Conservation (phyloP, 2,888 invertebrate species). For the Helleia helle region DNA sequence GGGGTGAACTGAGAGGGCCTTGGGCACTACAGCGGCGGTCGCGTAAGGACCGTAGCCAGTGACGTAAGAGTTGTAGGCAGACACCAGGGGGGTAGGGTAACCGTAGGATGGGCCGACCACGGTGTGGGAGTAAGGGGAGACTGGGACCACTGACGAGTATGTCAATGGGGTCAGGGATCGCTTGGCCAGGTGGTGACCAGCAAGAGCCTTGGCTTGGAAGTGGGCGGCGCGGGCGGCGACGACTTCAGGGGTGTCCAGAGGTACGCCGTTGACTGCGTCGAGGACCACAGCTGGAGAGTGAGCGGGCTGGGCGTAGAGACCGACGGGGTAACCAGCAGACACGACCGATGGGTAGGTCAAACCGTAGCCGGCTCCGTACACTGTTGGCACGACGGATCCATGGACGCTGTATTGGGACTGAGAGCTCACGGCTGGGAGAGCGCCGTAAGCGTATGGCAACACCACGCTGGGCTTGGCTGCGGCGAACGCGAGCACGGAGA, state of each 20-base stretch:
- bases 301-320: conserved; percentile 40
- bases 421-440: conserved; percentile 30
- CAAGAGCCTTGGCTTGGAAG: conserved; percentile 58
- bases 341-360: conserved; percentile 27
- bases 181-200: conserved; percentile 56
- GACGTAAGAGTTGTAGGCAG: conserved; percentile 27
- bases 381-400: conserved; percentile 31
- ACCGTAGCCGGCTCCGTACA: conserved; percentile 30
- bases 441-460: conserved; percentile 38
- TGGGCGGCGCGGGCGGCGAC: conserved; percentile 62
- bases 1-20: conserved; percentile 46
- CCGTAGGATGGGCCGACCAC: conserved; percentile 22
- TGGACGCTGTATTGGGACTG: conserved; percentile 40
- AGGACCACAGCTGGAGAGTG: conserved; percentile 59
- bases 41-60: conserved; percentile 22
- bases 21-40: conserved; percentile 34
- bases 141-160: conserved; percentile 38
- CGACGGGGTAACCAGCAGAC: conserved; percentile 22
- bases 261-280: conserved; percentile 57
- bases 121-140: conserved; percentile 35
- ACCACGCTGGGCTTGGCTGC: conserved; percentile 63
- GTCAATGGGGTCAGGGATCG: conserved; percentile 35
- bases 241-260: conserved; percentile 64
- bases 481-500: conserved; percentile 73
- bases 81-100: conserved; percentile 28